Percentiles rank a stretch among this genome's conserved stretches.
Evolutionary conservation across 2,797 vertebrate genomes (phyloP).

Genomic region (Myripristis murdjan): DNA sequence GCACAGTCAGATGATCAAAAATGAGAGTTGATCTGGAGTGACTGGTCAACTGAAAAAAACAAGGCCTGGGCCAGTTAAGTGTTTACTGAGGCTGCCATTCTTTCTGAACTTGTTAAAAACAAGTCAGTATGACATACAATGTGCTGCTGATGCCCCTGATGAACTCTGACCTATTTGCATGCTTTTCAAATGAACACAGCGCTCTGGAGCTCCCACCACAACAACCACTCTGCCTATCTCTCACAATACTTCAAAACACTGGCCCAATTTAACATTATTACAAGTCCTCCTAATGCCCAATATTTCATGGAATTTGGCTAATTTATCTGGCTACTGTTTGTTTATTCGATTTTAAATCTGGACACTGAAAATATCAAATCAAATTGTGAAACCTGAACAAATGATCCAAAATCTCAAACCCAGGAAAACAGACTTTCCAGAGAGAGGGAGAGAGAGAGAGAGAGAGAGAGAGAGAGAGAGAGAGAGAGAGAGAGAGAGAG

Average conservation of each 20-base stretch:
- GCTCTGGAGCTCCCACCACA: neutral
- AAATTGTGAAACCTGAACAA: neutral
- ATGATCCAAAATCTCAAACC: neutral
- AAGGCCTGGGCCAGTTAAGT: neutral
- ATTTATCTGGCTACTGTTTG: no score
- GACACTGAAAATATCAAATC: neutral
- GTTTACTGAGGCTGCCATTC: neutral
- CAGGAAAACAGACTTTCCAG: constrained; percentile 30
- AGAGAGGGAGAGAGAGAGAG: no score
- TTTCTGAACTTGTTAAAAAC: neutral
- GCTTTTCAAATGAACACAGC: neutral
- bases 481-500: no score
- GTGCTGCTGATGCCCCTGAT: neutral
- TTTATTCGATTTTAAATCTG: neutral
- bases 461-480: no score
- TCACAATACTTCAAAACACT: neutral
- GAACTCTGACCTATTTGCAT: neutral
- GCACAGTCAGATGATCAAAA: no score
- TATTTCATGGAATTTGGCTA: no score
- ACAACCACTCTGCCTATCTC: neutral
- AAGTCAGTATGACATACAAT: neutral
- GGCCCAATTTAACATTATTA: neutral
- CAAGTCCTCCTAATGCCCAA: no score
- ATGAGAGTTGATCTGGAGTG: neutral
- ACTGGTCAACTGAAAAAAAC: constrained; percentile 8